A percentile compares a stretch with the other conserved stretches of the same genome.
These are phyloP conservation scores for Tachysurus fulvidraco DNA, from an alignment of 2,113 vertebrate genomes.

Conservation along the genomic window DNA sequence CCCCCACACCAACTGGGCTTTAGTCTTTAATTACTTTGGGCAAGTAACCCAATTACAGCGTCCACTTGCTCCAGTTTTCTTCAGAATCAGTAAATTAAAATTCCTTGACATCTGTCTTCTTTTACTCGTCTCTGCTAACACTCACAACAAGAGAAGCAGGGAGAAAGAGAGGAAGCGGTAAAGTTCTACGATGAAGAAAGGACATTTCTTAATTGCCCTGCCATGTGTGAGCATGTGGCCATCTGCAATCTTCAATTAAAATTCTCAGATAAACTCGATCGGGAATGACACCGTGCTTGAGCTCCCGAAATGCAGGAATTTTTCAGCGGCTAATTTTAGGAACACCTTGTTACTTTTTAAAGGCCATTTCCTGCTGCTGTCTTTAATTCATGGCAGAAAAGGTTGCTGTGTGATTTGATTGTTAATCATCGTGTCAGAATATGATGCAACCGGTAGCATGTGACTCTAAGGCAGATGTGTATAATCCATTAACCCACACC, in stretches of 20 bases:
- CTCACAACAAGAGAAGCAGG: background rate
- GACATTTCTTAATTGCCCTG: conserved; percentile 62
- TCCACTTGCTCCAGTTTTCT: conserved; percentile 14
- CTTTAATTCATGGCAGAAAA: background rate
- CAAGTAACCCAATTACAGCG: conserved; percentile 32
- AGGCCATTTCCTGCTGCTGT: conserved; percentile 10
- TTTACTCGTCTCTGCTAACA: background rate
- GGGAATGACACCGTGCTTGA: conserved; percentile 50
- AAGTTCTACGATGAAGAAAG: background rate
- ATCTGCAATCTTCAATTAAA: conserved; percentile 71
- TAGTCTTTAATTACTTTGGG: conserved; percentile 44
- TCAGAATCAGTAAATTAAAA: conserved; percentile 38
- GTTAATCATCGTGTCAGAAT: conserved; percentile 27
- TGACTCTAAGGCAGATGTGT: conserved; percentile 26
- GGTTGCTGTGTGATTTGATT: conserved; percentile 12
- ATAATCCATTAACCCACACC: conserved; percentile 28
- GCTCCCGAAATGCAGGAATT: conserved; percentile 43
- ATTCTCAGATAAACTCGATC: conserved; percentile 67
- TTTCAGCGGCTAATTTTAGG: conserved; percentile 64
- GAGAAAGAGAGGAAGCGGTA: conserved; percentile 38
- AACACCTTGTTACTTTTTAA: conserved; percentile 52
- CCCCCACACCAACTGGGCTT: conserved; percentile 30
- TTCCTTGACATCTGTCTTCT: conserved; percentile 30
- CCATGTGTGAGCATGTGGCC: conserved; percentile 64
- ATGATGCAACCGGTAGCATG: conserved; percentile 30